phyloP scores from a whole-genome alignment of 2,888 invertebrate species.

The Stenodema calcarata region DNA sequence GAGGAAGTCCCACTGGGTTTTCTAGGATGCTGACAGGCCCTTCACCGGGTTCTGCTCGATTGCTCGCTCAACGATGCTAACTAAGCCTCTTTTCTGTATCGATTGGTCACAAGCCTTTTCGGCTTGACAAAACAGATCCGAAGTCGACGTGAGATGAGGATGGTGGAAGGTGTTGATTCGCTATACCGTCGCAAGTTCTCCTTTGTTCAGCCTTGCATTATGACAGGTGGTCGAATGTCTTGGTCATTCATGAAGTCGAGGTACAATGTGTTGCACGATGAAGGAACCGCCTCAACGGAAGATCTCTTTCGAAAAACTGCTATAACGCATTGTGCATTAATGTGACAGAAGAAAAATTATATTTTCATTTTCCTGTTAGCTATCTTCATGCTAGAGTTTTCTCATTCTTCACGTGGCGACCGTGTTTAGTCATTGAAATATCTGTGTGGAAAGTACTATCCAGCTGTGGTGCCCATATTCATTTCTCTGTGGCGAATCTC shows the following conservation, averaged over 20 bases:
- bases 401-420: background rate
- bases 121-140: background rate
- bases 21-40: background rate
- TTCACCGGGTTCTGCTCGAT: background rate
- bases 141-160: background rate
- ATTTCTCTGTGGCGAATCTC: too few relatives aligned
- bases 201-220: background rate
- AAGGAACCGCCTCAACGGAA: background rate
- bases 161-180: background rate
- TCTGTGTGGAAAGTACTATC: too few relatives aligned
- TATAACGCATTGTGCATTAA: background rate
- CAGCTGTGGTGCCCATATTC: too few relatives aligned
- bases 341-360: background rate
- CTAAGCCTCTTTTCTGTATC: background rate
- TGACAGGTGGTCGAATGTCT: background rate
- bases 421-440: too few relatives aligned
- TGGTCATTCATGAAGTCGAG: background rate
- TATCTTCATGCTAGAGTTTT: background rate
- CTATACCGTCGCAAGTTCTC: background rate
- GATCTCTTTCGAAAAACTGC: background rate
- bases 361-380: background rate
- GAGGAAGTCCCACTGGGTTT: background rate
- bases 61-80: background rate
- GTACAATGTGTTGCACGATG: background rate
- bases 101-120: background rate